These are phyloP conservation scores for Drosophila paranaensis DNA, from an alignment of 2,888 invertebrate genomes.

Conservation along the genomic window DNA sequence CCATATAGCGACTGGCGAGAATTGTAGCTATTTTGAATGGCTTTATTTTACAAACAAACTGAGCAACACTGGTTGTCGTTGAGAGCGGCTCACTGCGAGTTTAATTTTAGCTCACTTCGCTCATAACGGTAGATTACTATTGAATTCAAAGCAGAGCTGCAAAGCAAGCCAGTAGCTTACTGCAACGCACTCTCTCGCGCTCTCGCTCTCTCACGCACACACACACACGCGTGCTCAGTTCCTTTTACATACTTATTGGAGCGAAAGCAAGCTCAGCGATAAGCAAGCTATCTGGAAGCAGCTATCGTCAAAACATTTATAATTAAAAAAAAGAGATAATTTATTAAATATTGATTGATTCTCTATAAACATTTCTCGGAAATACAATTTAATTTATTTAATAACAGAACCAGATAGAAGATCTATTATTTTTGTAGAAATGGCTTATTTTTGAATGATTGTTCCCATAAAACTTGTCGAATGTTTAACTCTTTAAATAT, in stretches of 20 bases:
- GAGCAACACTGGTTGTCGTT: not conserved
- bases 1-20: too few species aligned
- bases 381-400: not conserved
- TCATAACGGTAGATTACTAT: not conserved
- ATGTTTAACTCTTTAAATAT: too few species aligned
- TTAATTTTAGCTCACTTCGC: slow-evolving; percentile 9
- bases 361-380: not conserved
- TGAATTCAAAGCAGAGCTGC: not conserved
- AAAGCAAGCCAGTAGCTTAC: not conserved
- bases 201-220: too few species aligned
- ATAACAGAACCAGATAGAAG: not conserved
- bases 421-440: not conserved
- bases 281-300: not conserved
- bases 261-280: not conserved
- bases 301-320: not conserved
- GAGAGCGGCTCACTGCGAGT: slow-evolving; percentile 7
- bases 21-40: too few species aligned
- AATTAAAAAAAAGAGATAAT: not conserved
- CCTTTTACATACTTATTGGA: not conserved
- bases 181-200: too few species aligned
- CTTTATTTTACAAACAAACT: too few species aligned
- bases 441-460: not conserved
- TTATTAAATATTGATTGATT: slow-evolving; percentile 1
- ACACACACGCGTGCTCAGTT: not conserved
- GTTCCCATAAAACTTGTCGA: not conserved